Percentiles rank a stretch among this genome's conserved stretches.
These are phyloP conservation scores for Mythimna loreyi DNA, from an alignment of 2,888 invertebrate species.

Conservation along the genomic window DNA sequence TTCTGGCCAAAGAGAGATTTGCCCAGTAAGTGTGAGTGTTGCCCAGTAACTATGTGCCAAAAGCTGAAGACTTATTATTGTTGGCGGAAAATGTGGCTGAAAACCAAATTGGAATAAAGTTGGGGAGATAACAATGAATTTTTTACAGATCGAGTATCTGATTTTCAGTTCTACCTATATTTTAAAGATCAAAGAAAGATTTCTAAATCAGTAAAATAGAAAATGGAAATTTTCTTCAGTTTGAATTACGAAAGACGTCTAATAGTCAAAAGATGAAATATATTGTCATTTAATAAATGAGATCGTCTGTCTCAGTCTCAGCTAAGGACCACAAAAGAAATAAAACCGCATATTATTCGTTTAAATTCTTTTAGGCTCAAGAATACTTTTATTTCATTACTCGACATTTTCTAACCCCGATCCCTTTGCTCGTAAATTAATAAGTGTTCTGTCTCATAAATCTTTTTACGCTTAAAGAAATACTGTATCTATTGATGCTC, in stretches of 20 bases:
- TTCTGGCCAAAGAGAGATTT: too few relatives aligned
- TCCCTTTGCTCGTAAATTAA: conserved; percentile 57
- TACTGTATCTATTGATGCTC: conserved; percentile 47
- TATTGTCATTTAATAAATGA: conserved; percentile 13
- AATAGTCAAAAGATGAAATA: background rate
- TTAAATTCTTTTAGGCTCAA: conserved; percentile 36
- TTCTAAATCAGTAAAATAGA: background rate
- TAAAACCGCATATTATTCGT: conserved; percentile 21
- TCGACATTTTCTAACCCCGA: conserved; percentile 45
- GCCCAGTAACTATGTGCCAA: too few relatives aligned
- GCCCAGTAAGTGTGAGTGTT: too few relatives aligned
- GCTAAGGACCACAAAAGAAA: conserved; percentile 9
- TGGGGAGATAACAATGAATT: background rate
- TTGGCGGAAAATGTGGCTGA: too few relatives aligned
- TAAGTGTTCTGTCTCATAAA: conserved; percentile 57
- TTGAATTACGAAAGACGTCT: conserved; percentile 1
- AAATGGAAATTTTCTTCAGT: background rate
- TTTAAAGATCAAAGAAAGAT: background rate
- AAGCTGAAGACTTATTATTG: too few relatives aligned
- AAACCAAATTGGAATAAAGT: too few relatives aligned
- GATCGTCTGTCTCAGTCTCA: background rate
- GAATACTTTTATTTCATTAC: conserved; percentile 50
- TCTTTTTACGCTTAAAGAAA: conserved; percentile 52
- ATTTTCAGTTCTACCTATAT: background rate
- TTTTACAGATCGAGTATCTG: background rate